phyloP scores from a whole-genome alignment of 2,113 vertebrate genomes.

The Heliornis fulica region DNA sequence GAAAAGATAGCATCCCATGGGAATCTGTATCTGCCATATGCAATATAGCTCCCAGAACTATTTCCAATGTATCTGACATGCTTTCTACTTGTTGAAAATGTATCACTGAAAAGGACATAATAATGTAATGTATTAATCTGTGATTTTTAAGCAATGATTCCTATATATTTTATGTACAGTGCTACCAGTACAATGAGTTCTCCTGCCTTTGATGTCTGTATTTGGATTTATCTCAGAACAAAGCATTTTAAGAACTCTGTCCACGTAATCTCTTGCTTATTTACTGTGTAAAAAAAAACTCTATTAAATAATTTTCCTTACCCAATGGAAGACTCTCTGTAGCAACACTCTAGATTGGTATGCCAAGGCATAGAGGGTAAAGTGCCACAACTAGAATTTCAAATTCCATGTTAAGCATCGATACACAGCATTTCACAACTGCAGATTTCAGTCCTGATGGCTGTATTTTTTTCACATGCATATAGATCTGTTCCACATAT shows the following conservation, averaged over 20 bases:
- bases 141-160: neutral
- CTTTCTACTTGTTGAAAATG: neutral
- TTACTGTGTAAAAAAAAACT: neutral
- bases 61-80: neutral
- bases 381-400: slow-evolving; percentile 47
- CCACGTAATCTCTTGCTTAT: slow-evolving; percentile 25
- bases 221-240: slow-evolving; percentile 23
- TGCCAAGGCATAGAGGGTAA: neutral
- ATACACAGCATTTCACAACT: slow-evolving; percentile 1
- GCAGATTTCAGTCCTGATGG: neutral
- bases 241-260: slow-evolving; percentile 6
- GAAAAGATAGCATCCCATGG: neutral
- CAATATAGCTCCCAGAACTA: neutral
- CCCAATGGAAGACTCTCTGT: neutral
- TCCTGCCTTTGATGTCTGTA: neutral
- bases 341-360: slow-evolving; percentile 28
- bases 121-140: neutral
- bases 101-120: neutral
- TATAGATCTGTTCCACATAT: neutral
- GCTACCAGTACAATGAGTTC: neutral
- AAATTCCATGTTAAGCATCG: slow-evolving; percentile 41
- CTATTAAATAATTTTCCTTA: slow-evolving; percentile 53
- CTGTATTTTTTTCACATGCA: slow-evolving; percentile 26
- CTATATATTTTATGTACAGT: neutral
- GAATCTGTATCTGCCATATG: neutral